These are phyloP conservation scores for Marmota flaviventris DNA, from an alignment of 2,113 vertebrate species.

Conservation along the genomic window DNA sequence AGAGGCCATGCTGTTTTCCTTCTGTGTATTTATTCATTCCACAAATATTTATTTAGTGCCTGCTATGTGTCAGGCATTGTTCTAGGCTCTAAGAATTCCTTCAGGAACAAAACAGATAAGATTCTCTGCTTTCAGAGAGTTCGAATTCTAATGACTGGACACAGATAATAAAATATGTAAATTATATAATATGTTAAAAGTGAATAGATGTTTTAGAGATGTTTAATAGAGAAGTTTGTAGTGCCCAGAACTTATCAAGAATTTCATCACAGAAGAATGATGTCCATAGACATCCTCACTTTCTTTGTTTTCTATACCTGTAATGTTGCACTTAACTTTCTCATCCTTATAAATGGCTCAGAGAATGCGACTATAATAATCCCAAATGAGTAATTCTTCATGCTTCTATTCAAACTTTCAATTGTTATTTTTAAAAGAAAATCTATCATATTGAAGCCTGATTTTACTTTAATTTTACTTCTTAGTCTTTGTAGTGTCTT, in stretches of 20 bases:
- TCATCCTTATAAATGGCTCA: neutral
- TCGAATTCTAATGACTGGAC: neutral
- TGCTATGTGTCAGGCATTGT: neutral
- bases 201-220: neutral
- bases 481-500: neutral
- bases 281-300: neutral
- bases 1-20: neutral
- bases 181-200: neutral
- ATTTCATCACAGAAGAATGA: constrained; percentile 12
- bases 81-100: neutral
- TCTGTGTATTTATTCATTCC: neutral
- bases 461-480: neutral
- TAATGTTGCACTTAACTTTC: constrained; percentile 1
- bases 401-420: constrained; percentile 22
- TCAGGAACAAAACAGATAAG: neutral
- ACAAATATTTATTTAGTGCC: neutral
- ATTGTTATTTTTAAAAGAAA: constrained; percentile 30
- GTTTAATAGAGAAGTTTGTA: neutral
- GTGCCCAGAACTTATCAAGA: neutral
- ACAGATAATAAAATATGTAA: neutral
- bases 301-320: neutral
- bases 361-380: neutral
- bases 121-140: neutral
- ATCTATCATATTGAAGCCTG: neutral
- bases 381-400: neutral